Percentiles rank a stretch among this genome's conserved stretches.
Conservation (phyloP, 2,888 invertebrate species). For the Coelogynopora nodosa region DNA sequence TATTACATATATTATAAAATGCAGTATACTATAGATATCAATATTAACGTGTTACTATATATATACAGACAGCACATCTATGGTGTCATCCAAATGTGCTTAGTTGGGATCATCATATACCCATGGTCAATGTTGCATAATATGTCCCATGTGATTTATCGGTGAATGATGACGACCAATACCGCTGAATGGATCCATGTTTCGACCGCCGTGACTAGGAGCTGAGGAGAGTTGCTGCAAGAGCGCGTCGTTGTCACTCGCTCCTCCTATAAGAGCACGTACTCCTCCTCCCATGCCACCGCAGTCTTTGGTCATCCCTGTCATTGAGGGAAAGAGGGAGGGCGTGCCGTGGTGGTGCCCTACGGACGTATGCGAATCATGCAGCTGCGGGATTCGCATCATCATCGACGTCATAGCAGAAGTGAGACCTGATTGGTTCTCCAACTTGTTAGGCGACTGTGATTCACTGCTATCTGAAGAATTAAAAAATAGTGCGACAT, state of each 20-base stretch:
- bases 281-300: not conserved
- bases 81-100: no score
- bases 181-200: not conserved
- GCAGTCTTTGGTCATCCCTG: not conserved
- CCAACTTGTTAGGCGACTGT: not conserved
- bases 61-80: no score
- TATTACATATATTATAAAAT: no score
- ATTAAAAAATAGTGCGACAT: no score
- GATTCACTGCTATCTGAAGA: not conserved
- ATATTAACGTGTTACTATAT: no score
- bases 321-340: not conserved
- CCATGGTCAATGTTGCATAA: not conserved
- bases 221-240: not conserved
- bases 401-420: conserved; percentile 16
- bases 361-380: not conserved
- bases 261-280: not conserved
- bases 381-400: conserved; percentile 5
- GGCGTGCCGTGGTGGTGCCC: not conserved
- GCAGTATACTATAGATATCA: no score
- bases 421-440: not conserved
- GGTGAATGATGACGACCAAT: not conserved
- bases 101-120: no score
- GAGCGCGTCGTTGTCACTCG: not conserved
- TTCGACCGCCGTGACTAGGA: not conserved
- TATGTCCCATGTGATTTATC: not conserved